Percentiles rank a stretch among this genome's conserved stretches.
These are phyloP conservation scores for Drosophila rubida DNA, from an alignment of 2,888 invertebrate species.

Conservation along the genomic window DNA sequence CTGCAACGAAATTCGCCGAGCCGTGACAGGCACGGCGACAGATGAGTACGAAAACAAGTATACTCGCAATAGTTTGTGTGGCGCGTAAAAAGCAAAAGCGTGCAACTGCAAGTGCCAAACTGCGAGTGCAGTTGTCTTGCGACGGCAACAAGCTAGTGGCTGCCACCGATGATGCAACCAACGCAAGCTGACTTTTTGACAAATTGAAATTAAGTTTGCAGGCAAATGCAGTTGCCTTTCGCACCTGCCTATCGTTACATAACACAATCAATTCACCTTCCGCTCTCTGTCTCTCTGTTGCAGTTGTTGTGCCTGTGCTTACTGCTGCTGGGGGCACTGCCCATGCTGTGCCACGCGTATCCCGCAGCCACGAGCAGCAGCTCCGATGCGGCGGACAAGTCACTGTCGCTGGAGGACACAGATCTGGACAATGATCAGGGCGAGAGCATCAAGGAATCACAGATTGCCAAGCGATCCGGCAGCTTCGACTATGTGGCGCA, in stretches of 20 bases:
- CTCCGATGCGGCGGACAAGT: slow-evolving; percentile 61
- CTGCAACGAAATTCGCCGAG: slow-evolving; percentile 30
- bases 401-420: slow-evolving; percentile 75
- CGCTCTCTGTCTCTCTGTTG: not conserved
- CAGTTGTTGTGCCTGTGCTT: slow-evolving; percentile 67
- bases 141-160: slow-evolving; percentile 19
- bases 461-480: slow-evolving; percentile 83
- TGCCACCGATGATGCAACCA: slow-evolving; percentile 57
- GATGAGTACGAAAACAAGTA: slow-evolving; percentile 6
- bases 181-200: slow-evolving; percentile 42
- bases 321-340: slow-evolving; percentile 65
- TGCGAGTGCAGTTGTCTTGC: slow-evolving; percentile 30
- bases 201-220: slow-evolving; percentile 51
- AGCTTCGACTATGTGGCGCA: slow-evolving; percentile 83
- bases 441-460: slow-evolving; percentile 79
- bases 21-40: slow-evolving; percentile 40
- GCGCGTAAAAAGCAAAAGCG: slow-evolving; percentile 19
- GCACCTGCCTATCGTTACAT: not conserved
- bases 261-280: not conserved
- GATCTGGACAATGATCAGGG: slow-evolving; percentile 81
- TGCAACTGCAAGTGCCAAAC: slow-evolving; percentile 36
- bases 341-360: slow-evolving; percentile 75
- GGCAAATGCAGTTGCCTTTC: slow-evolving; percentile 1
- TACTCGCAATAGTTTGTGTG: slow-evolving; percentile 26
- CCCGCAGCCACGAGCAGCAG: slow-evolving; percentile 58